Conservation (phyloP, 2,888 invertebrate species). For the Eupithecia centaureata region DNA sequence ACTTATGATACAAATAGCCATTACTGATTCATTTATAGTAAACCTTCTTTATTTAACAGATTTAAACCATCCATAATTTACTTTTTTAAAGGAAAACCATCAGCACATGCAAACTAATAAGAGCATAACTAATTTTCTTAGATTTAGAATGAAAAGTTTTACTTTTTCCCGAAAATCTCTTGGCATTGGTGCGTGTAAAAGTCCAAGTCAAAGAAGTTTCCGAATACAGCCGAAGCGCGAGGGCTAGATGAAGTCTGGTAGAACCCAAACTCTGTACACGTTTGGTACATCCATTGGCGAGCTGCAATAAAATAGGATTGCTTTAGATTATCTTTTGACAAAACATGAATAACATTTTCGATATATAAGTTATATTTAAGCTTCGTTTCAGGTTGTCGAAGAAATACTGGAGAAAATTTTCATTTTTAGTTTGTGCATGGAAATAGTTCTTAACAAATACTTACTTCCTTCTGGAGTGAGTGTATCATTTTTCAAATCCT, state of each 20-base stretch:
- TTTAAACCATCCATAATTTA: not conserved
- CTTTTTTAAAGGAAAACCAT: too few species aligned
- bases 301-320: constrained; percentile 62
- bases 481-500: constrained; percentile 85
- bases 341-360: not conserved
- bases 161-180: constrained; percentile 92
- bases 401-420: not conserved
- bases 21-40: not conserved
- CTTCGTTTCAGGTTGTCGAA: not conserved
- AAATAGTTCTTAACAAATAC: constrained; percentile 18
- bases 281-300: constrained; percentile 97
- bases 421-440: not conserved
- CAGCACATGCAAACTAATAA: too few species aligned
- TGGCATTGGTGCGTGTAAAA: constrained; percentile 92
- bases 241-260: constrained; percentile 93
- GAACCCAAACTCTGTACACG: constrained; percentile 98
- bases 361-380: not conserved
- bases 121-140: too few species aligned
- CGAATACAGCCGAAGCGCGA: constrained; percentile 86
- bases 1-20: not conserved
- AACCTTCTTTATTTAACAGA: not conserved
- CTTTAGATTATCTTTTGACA: not conserved
- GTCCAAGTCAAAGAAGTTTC: constrained; percentile 88
- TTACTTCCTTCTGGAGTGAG: constrained; percentile 88
- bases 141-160: constrained; percentile 43